Base-by-base conservation (phyloP, 2,888 invertebrate species). In the Drosophila melanocephala region DNA sequence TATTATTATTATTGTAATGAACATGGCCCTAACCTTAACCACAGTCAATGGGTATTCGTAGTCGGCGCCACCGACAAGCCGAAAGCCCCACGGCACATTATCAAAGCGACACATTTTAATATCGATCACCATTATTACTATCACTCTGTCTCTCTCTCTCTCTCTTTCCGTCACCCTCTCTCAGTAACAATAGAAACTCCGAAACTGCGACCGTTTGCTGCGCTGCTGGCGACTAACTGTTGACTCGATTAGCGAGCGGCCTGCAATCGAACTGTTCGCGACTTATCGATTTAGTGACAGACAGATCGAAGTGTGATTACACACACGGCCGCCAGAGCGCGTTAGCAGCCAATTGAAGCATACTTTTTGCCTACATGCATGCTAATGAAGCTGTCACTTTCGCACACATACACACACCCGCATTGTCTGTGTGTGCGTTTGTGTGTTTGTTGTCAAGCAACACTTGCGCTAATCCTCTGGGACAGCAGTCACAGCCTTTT, bases 51-150 rank as follows among this genome's bases (percentile, higher is more conserved):
- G 97, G 84, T 96, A 95, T 58, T 96, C 96, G 87, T 95, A 96
- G 92, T 97, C 97, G 59, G 95, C 94, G 56, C 97, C 97, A 53
- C 97, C 97, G 76, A 95, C 95, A 72, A 97, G 94, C 66, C 97
- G 95, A 93, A 97, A 97, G 61, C 97, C 97, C 97, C 97, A 97
- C 60, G 96, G 95, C 72, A 95, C 95, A 72, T 94, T 95, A 79
- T 95, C 95, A 67, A 95, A 94, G 93, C 94, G 95, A 87, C 94
- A 95, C 93, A 95, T 95, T 92, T 95, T 95, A 75, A 96, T 94
- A 90, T 96, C 96, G 74, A 95, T 90, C 93, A 96, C 96, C 96
- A 96, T 96, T 51, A 51, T 58, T 16, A 42, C 9, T 22, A 16
- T 30, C 35, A 55, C 35, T 35, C 5, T 44, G 16, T 32, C 22